Percentiles rank a stretch among this genome's conserved stretches.
Conservation (phyloP, 2,888 invertebrate species). For the Rhorus exstirpatorius region DNA sequence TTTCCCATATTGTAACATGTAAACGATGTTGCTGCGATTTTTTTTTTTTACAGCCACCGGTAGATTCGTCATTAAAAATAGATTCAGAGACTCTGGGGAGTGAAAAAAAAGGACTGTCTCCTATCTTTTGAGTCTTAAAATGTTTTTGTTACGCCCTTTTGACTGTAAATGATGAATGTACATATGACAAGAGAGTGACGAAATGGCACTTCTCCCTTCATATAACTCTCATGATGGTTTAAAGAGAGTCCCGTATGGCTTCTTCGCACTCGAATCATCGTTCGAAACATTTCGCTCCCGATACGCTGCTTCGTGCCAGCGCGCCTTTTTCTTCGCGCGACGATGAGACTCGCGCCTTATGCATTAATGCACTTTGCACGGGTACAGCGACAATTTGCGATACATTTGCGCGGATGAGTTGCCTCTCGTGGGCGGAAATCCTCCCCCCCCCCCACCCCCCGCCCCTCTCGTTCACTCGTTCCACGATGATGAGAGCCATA, state of each 20-base stretch:
- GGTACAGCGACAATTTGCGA: slow-evolving; percentile 84
- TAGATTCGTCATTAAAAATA: too few species aligned
- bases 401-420: slow-evolving; percentile 83
- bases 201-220: slow-evolving; percentile 81
- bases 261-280: slow-evolving; percentile 69
- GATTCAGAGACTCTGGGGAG: not conserved
- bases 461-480: too few species aligned
- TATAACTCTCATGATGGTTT: slow-evolving; percentile 67
- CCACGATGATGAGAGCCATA: too few species aligned
- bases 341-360: slow-evolving; percentile 74
- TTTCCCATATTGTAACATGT: too few species aligned
- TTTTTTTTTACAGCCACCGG: too few species aligned
- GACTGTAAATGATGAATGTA: not conserved
- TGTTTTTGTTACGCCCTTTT: slow-evolving; percentile 4
- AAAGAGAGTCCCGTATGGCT: slow-evolving; percentile 75
- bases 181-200: slow-evolving; percentile 69
- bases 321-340: slow-evolving; percentile 73
- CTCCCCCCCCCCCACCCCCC: not conserved
- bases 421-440: slow-evolving; percentile 53
- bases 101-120: not conserved
- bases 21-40: too few species aligned
- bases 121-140: not conserved
- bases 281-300: slow-evolving; percentile 15
- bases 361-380: slow-evolving; percentile 84
- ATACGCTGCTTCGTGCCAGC: slow-evolving; percentile 43